Base-by-base conservation (phyloP, 2,888 invertebrate genomes). In the Liposcelis brunnea region DNA sequence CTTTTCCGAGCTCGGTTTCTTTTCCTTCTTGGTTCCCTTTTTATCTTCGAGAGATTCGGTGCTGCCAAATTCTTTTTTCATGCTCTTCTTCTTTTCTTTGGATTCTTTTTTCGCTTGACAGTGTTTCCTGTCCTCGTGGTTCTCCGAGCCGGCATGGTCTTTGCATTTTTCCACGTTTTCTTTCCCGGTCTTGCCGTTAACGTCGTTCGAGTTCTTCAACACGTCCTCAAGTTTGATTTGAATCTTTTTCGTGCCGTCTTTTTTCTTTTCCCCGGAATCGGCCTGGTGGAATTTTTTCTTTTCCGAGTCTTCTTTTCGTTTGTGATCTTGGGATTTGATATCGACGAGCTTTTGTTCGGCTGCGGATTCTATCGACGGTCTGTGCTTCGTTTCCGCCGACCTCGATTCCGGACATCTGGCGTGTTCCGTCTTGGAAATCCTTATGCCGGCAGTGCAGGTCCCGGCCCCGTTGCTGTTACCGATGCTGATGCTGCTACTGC, bases 31-130 rank as follows among this genome's bases (percentile, higher is more conserved):
- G 11, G 49, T 56, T 59, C 65, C 43, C 49, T 57, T 58, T 55
- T 56, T 63, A 54, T 57, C 63, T 32, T 55, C 49, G 53, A 50
- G 33, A 53, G 54, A 55, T 49, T 66, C 68, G 15, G 18, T 47
- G 34, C 49, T 50, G 10, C 48, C 52, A 31, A 48, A 50, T n/a
- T 51, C 52, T 43, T 15, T 40, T 47, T 12, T 26, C 36, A 18
- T 16, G 18, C 45, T 37, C 15, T 11, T 47, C 56, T 69, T 69
- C 55, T 69, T 72, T 56, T 71, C 72, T 59, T 70, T 71, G 63
- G 66, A 65, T 55, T 71, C 71, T 57, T 69, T 70, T 50, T 66
- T 61, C 36, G 68, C 61, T 44, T 69, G 69, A 56, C 66, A 66
- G 58, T 71, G 68, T 56, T 63, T 69, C 58, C 74, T 47, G 46